phyloP scores from a whole-genome alignment of 2,888 invertebrate genomes.

The Polylopha cassiicola region DNA sequence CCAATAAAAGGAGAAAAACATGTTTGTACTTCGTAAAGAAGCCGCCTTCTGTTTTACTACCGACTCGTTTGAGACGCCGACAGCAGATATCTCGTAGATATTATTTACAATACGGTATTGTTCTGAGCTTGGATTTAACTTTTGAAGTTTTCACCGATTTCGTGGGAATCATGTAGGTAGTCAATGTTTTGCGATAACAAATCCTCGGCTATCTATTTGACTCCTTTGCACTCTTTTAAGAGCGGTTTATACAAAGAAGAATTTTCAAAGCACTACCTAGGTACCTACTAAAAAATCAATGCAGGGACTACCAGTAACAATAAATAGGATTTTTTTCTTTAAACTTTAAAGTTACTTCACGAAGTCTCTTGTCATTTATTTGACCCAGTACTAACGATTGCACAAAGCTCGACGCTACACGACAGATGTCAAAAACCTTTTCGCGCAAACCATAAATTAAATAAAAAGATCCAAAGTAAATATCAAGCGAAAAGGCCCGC shows the following conservation, averaged over 20 bases:
- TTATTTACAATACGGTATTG: constrained; percentile 12
- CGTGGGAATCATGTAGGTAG: too few species aligned
- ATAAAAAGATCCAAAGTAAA: constrained; percentile 74
- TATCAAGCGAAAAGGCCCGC: constrained; percentile 67
- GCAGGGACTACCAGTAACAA: too few species aligned
- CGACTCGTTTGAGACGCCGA: constrained; percentile 30
- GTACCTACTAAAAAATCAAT: too few species aligned
- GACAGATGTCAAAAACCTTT: constrained; percentile 67
- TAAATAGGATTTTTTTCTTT: too few species aligned
- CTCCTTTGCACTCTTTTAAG: too few species aligned
- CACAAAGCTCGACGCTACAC: constrained; percentile 32
- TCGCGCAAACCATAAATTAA: constrained; percentile 59
- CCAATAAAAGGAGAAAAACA: constrained; percentile 44
- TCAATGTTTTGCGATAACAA: too few species aligned
- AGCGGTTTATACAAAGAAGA: too few species aligned
- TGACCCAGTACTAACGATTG: constrained; percentile 14
- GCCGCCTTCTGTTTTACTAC: constrained; percentile 47
- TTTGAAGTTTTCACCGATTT: too few species aligned
- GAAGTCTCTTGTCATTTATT: constrained; percentile 1
- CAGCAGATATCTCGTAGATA: constrained; percentile 12
- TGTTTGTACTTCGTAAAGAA: constrained; percentile 48
- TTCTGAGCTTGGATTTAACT: too few species aligned
- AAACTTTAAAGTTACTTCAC: too few species aligned
- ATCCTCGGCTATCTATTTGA: too few species aligned
- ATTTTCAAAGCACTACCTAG: too few species aligned